Percentiles rank a stretch among this genome's conserved stretches.
These are phyloP conservation scores for Drosophila suzukii DNA, from an alignment of 1,140 invertebrate species.

Conservation along the genomic window DNA sequence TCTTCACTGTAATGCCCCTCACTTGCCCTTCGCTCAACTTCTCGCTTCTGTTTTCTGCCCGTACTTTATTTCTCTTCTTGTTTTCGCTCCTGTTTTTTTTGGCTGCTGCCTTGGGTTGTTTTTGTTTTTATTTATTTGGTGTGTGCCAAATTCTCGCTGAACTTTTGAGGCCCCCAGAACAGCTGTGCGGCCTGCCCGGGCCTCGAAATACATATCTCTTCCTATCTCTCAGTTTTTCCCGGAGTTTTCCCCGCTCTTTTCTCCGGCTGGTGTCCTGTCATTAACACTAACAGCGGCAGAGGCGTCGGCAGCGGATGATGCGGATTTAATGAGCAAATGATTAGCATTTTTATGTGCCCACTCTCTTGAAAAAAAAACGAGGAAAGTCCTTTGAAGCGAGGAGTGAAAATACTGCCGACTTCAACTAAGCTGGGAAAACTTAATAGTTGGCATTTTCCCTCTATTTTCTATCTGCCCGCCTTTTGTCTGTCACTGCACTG, in stretches of 20 bases:
- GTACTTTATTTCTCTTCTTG: not conserved
- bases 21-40: slow-evolving; percentile 51
- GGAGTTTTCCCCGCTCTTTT: not conserved
- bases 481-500: slow-evolving; percentile 38
- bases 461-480: not conserved
- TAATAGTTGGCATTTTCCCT: slow-evolving; percentile 45
- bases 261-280: slow-evolving; percentile 61
- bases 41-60: slow-evolving; percentile 1
- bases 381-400: slow-evolving; percentile 25
- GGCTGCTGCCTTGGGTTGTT: not conserved
- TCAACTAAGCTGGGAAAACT: slow-evolving; percentile 29
- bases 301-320: slow-evolving; percentile 53
- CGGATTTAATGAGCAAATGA: slow-evolving; percentile 81
- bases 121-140: slow-evolving; percentile 27
- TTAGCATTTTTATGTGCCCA: slow-evolving; percentile 67
- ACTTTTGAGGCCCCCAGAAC: slow-evolving; percentile 52
- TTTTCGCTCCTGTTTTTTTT: slow-evolving; percentile 9
- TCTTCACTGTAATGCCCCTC: slow-evolving; percentile 42
- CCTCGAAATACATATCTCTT: not conserved
- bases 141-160: slow-evolving; percentile 63
- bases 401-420: slow-evolving; percentile 29
- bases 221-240: slow-evolving; percentile 24
- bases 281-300: slow-evolving; percentile 50
- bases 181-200: slow-evolving; percentile 56
- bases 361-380: not conserved